These are phyloP conservation scores for Escarpia spicata DNA, from an alignment of 2,888 invertebrate species.

Conservation along the genomic window DNA sequence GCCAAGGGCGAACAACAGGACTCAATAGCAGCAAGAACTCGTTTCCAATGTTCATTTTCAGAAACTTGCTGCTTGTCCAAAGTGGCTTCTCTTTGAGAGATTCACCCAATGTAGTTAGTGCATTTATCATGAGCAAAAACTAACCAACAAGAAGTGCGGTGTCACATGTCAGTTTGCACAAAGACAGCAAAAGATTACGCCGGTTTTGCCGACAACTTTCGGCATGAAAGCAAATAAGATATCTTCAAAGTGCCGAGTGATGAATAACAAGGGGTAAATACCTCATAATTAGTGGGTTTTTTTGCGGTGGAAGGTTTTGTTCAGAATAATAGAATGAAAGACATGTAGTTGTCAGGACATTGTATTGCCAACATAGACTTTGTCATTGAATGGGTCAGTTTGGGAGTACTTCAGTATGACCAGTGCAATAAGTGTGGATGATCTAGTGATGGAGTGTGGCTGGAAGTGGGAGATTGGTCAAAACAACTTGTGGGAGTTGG, in stretches of 20 bases:
- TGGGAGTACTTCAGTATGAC: not conserved
- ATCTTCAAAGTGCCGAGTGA: not conserved
- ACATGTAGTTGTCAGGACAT: not conserved
- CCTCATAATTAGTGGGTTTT: not conserved
- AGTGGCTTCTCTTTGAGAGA: not conserved
- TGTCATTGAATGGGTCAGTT: not conserved
- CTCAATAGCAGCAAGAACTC: not conserved
- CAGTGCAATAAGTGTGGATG: no score
- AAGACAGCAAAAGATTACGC: not conserved
- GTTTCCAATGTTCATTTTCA: not conserved
- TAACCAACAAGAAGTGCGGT: not conserved
- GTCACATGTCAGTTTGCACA: not conserved
- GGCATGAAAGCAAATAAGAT: not conserved
- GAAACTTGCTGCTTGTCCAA: not conserved
- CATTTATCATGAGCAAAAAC: slow-evolving; percentile 3
- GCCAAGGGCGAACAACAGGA: not conserved
- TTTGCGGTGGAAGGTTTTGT: not conserved
- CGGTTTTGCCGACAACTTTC: not conserved
- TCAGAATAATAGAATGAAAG: not conserved
- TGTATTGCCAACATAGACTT: not conserved
- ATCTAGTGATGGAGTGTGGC: no score
- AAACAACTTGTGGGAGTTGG: no score
- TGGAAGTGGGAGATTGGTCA: no score
- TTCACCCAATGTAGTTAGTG: not conserved
- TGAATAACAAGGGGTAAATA: not conserved